Conservation (phyloP, 2,888 invertebrate genomes). For the Fissipunctia ypsillon region DNA sequence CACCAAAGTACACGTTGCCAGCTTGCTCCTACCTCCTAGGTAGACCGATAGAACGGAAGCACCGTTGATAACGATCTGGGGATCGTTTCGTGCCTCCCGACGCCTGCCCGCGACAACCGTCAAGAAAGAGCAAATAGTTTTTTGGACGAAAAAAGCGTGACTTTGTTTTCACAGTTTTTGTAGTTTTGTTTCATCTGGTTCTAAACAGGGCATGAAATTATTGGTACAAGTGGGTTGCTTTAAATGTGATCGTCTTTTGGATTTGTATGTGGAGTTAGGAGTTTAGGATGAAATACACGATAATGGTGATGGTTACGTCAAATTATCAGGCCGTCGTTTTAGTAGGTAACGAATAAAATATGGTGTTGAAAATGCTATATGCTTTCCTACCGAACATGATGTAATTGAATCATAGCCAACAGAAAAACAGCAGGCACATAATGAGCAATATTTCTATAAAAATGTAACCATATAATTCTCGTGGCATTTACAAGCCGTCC, state of each 20-base stretch:
- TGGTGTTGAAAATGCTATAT: neutral
- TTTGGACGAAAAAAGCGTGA: conserved; percentile 33
- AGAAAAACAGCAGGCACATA: conserved; percentile 10
- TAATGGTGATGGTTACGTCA: neutral
- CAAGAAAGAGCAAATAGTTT: conserved; percentile 56
- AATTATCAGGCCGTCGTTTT: neutral
- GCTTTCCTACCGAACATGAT: neutral
- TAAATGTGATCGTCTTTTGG: too few species aligned
- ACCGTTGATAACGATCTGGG: conserved; percentile 75
- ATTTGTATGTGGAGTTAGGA: neutral
- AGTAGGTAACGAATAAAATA: neutral
- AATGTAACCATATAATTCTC: conserved; percentile 39
- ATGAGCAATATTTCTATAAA: conserved; percentile 47
- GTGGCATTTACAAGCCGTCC: conserved; percentile 29
- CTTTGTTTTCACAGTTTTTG: conserved; percentile 7
- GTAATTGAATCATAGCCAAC: conserved; percentile 2
- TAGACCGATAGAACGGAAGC: conserved; percentile 69
- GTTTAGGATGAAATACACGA: neutral
- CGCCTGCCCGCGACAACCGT: conserved; percentile 64
- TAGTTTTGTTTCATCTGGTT: conserved; percentile 16
- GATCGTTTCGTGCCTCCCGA: conserved; percentile 63
- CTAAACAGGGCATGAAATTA: neutral
- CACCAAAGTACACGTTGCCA: conserved; percentile 19
- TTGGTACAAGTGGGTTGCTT: neutral
- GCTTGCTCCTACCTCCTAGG: conserved; percentile 45